A percentile compares a stretch with the other conserved stretches of the same genome.
phyloP scores from a whole-genome alignment of 2,888 invertebrate genomes.

The Polia nebulosa region DNA sequence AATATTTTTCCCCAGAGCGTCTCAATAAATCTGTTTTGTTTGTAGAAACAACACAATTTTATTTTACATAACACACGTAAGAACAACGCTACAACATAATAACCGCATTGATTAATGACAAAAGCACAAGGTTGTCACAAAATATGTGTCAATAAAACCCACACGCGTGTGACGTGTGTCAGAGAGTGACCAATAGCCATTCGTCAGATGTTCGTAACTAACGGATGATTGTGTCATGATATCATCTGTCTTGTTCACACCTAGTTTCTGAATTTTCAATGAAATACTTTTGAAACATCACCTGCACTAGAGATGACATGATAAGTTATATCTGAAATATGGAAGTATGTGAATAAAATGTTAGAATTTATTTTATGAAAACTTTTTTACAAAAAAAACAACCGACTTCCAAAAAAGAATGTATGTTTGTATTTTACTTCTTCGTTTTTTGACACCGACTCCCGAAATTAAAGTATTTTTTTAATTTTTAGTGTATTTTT shows the following conservation, averaged over 20 bases:
- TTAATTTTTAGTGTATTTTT: too few species aligned
- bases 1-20: too few species aligned
- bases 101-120: conserved; percentile 38
- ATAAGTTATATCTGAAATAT: conserved; percentile 3
- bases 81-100: conserved; percentile 17
- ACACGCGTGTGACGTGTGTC: conserved; percentile 33
- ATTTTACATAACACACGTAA: conserved; percentile 36
- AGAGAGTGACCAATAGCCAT: conserved; percentile 36
- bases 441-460: too few species aligned
- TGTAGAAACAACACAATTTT: conserved; percentile 4
- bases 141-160: conserved; percentile 54
- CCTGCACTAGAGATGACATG: not conserved
- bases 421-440: too few species aligned
- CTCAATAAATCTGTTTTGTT: too few species aligned
- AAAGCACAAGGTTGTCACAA: conserved; percentile 44
- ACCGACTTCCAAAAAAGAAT: too few species aligned
- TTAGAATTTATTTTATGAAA: too few species aligned
- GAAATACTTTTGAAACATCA: conserved; percentile 2
- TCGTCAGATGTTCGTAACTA: conserved; percentile 7
- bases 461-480: too few species aligned
- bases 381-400: too few species aligned
- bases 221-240: conserved; percentile 54
- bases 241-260: conserved; percentile 52
- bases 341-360: too few species aligned
- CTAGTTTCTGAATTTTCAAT: conserved; percentile 3